Evolutionary conservation across 2,797 vertebrate genomes (phyloP), one percentile per base, ranked within the genome.

Genomic region (Clamator glandarius): DNA sequence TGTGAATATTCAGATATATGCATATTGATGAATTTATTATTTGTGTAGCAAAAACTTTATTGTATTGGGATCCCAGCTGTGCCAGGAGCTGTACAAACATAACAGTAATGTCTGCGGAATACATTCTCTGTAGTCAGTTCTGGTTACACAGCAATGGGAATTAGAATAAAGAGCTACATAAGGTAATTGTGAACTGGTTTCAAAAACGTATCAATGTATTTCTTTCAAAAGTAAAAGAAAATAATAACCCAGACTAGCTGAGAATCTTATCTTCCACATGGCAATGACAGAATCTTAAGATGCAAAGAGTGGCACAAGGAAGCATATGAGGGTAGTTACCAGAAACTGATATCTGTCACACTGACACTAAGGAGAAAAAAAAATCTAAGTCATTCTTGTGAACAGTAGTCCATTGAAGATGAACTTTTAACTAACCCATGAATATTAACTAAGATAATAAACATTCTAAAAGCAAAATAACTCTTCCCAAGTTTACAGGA

Each of bases 1-100:
- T 88, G 89, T 95, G 95, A 97, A 96, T 96, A 95, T 94, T 95
- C 93, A 94, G 89, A 88, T 93, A 89, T 59, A 76, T 91, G 87
- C 76, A 92, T 55, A 89, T 57, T 88, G 82, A 88, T 90, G 66
- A 78, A 87, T 94, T 95, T 96, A 90, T 94, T 94, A 96, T 93
- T 93, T 86, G 82, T 91, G 79, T 70, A 91, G 86, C 82, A 92
- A 44, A 86, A 96, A 86, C 70, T 88, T 89, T 81, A 96, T 76
- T 90, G 91, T 73, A 84, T 28, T 88, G 80, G 57, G 66, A 89
- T 91, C 91, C 85, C 92, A 92, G 93, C 80, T 91, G 92, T 69
- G 57, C 74, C 92, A 70, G 84, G 84, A 86, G 63, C 69, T 84
- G 69, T 86, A 90, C 52, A 82, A 86, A 90, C 70, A 23, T 67